Evolutionary conservation across 2,888 invertebrate genomes (phyloP).

Genomic region (Molorchus minor): DNA sequence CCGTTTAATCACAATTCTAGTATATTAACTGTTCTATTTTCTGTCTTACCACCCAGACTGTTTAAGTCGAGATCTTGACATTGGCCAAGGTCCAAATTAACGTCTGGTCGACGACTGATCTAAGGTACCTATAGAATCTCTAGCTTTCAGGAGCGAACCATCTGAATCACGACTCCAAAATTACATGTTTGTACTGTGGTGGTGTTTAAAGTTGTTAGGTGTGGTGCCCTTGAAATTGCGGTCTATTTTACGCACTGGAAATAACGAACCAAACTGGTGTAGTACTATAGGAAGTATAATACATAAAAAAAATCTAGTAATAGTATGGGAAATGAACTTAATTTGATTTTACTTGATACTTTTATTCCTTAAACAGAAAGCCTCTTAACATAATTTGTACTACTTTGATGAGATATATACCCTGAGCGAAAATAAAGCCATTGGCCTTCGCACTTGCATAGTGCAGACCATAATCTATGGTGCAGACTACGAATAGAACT

Average conservation of each 20-base stretch:
- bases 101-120: constrained; percentile 22
- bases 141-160: constrained; percentile 11
- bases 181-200: constrained; percentile 5
- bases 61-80: constrained; percentile 18
- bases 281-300: constrained; percentile 1
- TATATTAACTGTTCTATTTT: background rate
- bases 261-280: background rate
- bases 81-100: constrained; percentile 25
- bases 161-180: constrained; percentile 18
- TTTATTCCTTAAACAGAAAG: no score
- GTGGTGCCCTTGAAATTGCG: constrained; percentile 10
- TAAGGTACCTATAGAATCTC: constrained; percentile 7
- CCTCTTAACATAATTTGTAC: no score
- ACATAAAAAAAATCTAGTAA: no score
- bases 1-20: no score
- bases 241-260: constrained; percentile 2
- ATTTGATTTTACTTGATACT: no score
- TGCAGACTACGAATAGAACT: no score
- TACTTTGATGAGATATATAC: no score
- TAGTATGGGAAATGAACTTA: no score
- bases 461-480: background rate
- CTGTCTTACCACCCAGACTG: constrained; percentile 4
- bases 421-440: constrained; percentile 11
- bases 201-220: constrained; percentile 8
- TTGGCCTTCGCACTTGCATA: constrained; percentile 6